Evolutionary conservation across 2,797 vertebrate genomes (phyloP).

Genomic region (Capromys pilorides): DNA sequence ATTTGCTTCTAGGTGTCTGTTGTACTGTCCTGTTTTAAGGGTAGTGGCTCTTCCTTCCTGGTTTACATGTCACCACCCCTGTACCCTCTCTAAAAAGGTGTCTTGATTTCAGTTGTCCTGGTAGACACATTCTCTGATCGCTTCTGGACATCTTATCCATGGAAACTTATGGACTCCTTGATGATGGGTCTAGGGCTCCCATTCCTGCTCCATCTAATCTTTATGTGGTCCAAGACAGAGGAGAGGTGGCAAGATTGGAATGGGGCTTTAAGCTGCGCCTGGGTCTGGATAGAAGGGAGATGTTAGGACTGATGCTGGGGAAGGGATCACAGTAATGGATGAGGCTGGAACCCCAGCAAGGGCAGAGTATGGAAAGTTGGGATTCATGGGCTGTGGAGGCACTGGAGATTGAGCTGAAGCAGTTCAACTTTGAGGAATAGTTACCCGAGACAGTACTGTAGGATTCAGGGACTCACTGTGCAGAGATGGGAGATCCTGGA

Average conservation of each 20-base stretch:
- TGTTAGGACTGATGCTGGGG: neutral
- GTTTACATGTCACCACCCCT: neutral
- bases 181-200: neutral
- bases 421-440: slow-evolving; percentile 28
- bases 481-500: slow-evolving; percentile 6
- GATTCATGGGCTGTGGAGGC: neutral
- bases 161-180: neutral
- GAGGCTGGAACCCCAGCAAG: neutral
- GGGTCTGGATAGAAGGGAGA: neutral
- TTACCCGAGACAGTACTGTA: neutral
- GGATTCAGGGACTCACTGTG: neutral
- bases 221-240: neutral
- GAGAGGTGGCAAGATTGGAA: neutral
- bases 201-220: neutral
- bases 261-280: neutral
- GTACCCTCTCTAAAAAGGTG: neutral
- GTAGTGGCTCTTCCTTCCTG: neutral
- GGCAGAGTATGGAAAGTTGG: slow-evolving; percentile 73
- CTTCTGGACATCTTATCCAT: neutral
- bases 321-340: neutral
- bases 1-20: neutral
- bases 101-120: neutral
- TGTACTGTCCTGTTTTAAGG: accelerated
- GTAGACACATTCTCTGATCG: neutral
- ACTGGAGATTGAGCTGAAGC: neutral